Conservation (phyloP, 2,113 vertebrate species). For the Dasyurus viverrinus region DNA sequence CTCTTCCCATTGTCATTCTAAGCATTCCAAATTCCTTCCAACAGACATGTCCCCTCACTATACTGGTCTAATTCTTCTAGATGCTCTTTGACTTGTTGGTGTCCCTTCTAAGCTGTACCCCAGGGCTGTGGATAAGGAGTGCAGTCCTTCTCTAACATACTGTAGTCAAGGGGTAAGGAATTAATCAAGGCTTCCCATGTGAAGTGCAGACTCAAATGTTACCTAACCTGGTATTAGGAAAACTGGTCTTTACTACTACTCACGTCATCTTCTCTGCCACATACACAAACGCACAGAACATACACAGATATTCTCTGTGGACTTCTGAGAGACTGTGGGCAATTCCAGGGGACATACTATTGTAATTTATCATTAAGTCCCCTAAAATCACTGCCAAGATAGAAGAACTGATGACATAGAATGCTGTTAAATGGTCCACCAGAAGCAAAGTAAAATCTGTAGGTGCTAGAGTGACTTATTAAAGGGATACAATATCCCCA, state of each 20-base stretch:
- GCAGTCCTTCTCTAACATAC: neutral
- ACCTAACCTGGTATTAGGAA: neutral
- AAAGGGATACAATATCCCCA: neutral
- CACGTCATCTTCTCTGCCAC: neutral
- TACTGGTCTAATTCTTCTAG: neutral
- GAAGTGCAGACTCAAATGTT: neutral
- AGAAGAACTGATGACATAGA: neutral
- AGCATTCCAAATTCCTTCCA: neutral
- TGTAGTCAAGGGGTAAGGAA: neutral
- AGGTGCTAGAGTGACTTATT: neutral
- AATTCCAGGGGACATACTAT: neutral
- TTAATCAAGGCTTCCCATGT: neutral
- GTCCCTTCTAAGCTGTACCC: neutral
- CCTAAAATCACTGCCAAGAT: neutral
- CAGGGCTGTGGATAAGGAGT: neutral
- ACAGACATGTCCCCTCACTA: neutral
- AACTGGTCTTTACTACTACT: neutral
- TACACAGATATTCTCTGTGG: neutral
- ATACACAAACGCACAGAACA: neutral
- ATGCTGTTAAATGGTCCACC: neutral
- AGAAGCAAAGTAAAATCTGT: neutral
- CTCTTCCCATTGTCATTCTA: neutral
- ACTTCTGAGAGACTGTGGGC: no score
- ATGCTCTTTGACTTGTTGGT: no score
- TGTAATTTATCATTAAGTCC: neutral